Evolutionary conservation across 2,113 vertebrate genomes (phyloP).

Genomic region (Phalacrocorax brasilianus): DNA sequence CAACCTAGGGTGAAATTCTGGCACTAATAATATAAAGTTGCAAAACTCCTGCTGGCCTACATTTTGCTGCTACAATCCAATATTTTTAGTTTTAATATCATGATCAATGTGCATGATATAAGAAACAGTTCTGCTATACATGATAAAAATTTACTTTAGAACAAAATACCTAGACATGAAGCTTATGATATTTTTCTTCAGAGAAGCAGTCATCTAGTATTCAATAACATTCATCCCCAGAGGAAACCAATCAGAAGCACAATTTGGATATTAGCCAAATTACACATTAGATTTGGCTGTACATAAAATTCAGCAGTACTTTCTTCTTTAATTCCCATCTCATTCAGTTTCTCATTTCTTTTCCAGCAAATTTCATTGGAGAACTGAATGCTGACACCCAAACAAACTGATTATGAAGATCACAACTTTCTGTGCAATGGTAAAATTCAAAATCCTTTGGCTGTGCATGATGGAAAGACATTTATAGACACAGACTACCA

Average conservation of each 20-base stretch:
- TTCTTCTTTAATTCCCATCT: conserved; percentile 37
- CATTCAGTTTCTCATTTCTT: conserved; percentile 16
- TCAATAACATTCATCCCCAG: not conserved
- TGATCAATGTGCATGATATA: not conserved
- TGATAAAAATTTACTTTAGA: not conserved
- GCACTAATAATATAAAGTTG: not conserved
- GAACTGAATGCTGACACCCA: conserved; percentile 5
- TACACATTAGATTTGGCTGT: not conserved
- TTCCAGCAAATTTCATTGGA: conserved; percentile 28
- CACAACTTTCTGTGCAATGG: not conserved
- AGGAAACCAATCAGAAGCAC: conserved; percentile 29
- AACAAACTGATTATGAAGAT: not conserved
- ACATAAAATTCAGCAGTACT: not conserved
- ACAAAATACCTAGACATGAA: not conserved
- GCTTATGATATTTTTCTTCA: not conserved
- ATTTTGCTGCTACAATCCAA: not conserved
- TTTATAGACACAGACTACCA: not conserved
- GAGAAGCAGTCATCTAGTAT: not conserved
- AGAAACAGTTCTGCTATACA: not conserved
- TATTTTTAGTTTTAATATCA: not conserved
- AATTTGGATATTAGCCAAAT: conserved; percentile 44
- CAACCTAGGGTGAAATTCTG: not conserved
- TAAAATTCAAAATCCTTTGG: not conserved
- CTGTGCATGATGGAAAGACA: not conserved
- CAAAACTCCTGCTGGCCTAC: not conserved